Evolutionary conservation across 2,888 invertebrate species (phyloP), one percentile per base, ranked within the genome.

Genomic region (Eupithecia subumbrata): DNA sequence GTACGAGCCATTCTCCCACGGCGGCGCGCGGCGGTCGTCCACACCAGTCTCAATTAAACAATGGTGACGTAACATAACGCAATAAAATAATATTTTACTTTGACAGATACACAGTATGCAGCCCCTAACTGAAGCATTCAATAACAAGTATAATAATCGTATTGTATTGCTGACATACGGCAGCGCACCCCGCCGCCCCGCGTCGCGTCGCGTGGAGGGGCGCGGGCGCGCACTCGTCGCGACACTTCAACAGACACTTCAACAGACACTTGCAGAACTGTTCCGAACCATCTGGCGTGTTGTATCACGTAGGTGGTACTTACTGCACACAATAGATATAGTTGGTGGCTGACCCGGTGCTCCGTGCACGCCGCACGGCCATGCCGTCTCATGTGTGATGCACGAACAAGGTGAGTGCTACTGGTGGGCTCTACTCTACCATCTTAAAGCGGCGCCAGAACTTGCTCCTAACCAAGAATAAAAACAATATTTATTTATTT

Each of bases 81-180:
- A 34, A 64, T 69, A 45, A 52, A 73, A 71, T 63, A 73, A 71
- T 76, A 76, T 69, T 74, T 69, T 69, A 72, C 56, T 68, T 71
- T 73, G 76, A 63, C 74, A 72, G 69, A 68, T 68, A 45, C 64
- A 71, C 74, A 69, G 63, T 60, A 22, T 69, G 52, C 71, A 64
- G 64, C 14, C 73, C 71, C 66, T 14, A 56, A 60, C 66, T 14
- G 43, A 60, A 43, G 74, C 74, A 43, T 69, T 67, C 18, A 64
- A n/a, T 56, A 66, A 64, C 64, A 52, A 52, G 52, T 16, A 22
- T 30, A 34, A 34, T 48, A 25, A 37, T 34, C 16, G 18, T 63
- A 72, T 76, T 64, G n/a, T 69, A 40, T 64, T 48, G 45, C 52
- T 34, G 69, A 22, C 43, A 43, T 45, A 69, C 48, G 69, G 52